A percentile compares a stretch with the other conserved stretches of the same genome.
Conservation (phyloP, 2,113 vertebrate genomes). For the Sinocyclocheilus anophthalmus region DNA sequence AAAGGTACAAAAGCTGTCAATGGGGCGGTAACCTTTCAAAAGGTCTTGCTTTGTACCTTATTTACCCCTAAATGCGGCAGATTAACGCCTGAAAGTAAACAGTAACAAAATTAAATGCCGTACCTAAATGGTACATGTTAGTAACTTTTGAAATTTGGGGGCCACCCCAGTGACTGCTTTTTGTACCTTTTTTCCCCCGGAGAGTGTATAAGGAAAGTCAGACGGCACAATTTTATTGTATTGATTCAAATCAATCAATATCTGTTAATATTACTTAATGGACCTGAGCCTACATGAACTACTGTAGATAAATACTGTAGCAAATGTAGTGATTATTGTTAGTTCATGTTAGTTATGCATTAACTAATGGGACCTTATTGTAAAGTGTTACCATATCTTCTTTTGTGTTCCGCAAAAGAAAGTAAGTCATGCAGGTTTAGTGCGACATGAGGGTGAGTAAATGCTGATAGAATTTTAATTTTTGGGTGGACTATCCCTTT, state of each 20-base stretch:
- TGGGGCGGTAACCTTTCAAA: background rate
- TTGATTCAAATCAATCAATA: too few relatives aligned
- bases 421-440: background rate
- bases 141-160: too few relatives aligned
- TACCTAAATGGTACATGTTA: too few relatives aligned
- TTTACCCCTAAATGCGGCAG: background rate
- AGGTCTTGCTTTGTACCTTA: background rate
- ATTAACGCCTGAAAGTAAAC: too few relatives aligned
- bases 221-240: background rate
- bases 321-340: background rate
- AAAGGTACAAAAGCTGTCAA: background rate
- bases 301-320: background rate
- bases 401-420: background rate
- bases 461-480: background rate
- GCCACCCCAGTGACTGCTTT: too few relatives aligned
- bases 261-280: too few relatives aligned
- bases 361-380: background rate
- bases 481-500: background rate
- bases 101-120: too few relatives aligned
- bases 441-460: background rate
- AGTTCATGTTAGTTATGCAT: background rate
- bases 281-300: too few relatives aligned
- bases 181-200: background rate
- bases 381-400: too few relatives aligned
- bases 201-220: background rate